Evolutionary conservation across 2,797 vertebrate genomes (phyloP).

Genomic region (Tangara arthus): DNA sequence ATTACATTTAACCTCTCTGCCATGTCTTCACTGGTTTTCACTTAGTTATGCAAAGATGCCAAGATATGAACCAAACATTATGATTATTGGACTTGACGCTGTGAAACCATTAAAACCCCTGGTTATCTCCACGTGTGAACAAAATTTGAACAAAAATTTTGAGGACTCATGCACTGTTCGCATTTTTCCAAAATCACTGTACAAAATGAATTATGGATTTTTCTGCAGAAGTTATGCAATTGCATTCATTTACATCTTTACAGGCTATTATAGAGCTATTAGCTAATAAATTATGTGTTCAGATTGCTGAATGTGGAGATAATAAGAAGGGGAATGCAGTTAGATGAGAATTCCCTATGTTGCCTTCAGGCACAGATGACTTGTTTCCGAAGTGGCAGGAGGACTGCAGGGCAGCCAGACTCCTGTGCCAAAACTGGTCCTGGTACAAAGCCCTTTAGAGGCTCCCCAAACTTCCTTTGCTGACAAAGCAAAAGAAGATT

Average conservation of each 20-base stretch:
- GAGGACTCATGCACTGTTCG: not conserved
- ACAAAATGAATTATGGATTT: not conserved
- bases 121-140: accelerated
- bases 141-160: not conserved
- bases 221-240: not conserved
- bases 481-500: not conserved
- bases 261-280: not conserved
- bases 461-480: not conserved
- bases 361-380: not conserved
- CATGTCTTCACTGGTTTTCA: not conserved
- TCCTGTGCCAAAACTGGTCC: not conserved
- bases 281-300: not conserved
- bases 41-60: not conserved
- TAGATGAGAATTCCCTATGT: not conserved
- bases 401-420: not conserved
- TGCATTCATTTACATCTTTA: not conserved
- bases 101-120: not conserved
- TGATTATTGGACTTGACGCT: not conserved
- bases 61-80: not conserved
- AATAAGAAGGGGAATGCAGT: not conserved
- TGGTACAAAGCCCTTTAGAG: not conserved
- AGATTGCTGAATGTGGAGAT: not conserved
- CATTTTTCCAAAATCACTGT: not conserved
- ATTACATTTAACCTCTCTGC: not conserved
- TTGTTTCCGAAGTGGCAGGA: not conserved